phyloP scores from a whole-genome alignment of 2,888 invertebrate genomes.

The Heliconius charithonia region DNA sequence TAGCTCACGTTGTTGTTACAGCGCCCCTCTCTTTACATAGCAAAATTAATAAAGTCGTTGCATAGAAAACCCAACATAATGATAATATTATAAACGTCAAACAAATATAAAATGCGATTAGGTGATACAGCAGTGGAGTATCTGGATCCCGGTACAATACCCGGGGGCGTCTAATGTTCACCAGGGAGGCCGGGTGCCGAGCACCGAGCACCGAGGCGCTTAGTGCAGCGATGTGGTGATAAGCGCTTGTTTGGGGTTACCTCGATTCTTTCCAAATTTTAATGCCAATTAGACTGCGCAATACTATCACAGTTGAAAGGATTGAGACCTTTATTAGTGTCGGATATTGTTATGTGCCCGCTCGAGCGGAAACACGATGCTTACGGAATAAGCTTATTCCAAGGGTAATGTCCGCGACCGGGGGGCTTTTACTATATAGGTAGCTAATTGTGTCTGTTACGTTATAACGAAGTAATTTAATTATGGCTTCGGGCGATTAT shows the following conservation, averaged over 20 bases:
- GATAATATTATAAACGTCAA: constrained; percentile 25
- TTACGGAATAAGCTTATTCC: constrained; percentile 50
- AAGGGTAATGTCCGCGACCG: constrained; percentile 49
- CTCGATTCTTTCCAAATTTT: constrained; percentile 76
- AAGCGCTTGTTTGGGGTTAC: constrained; percentile 77
- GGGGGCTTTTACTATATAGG: constrained; percentile 43
- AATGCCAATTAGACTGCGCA: constrained; percentile 82
- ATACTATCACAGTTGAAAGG: constrained; percentile 74
- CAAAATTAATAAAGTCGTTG: neutral
- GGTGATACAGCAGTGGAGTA: constrained; percentile 27
- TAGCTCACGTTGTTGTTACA: neutral
- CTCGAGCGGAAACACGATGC: constrained; percentile 63
- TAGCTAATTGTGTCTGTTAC: constrained; percentile 33
- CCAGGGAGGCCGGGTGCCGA: constrained; percentile 56
- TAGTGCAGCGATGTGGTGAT: constrained; percentile 72
- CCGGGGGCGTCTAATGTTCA: constrained; percentile 75
- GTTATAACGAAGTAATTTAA: constrained; percentile 44
- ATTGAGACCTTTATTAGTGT: constrained; percentile 79
- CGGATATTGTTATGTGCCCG: constrained; percentile 77
- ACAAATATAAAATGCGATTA: constrained; percentile 22
- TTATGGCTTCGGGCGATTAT: constrained; percentile 36
- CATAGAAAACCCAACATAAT: constrained; percentile 11
- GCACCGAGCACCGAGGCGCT: constrained; percentile 48
- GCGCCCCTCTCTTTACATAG: neutral
- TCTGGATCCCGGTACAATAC: constrained; percentile 57